Percentiles rank a stretch among this genome's conserved stretches.
Conservation (phyloP, 2,113 vertebrate species). For the Neomonachus schauinslandi region DNA sequence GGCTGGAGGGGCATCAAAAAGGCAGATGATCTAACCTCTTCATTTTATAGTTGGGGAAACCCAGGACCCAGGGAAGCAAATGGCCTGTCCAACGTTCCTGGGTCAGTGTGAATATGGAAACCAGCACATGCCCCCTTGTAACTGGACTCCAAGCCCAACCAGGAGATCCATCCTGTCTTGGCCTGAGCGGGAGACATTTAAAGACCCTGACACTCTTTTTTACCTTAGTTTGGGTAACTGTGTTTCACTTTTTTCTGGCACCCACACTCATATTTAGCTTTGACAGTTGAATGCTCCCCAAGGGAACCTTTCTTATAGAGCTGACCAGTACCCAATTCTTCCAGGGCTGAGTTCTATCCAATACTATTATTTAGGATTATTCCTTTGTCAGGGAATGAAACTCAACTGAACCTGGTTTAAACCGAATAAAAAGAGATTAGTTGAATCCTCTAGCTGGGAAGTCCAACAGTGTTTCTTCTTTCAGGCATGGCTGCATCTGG, state of each 20-base stretch:
- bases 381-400: neutral
- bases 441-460: too few relatives aligned
- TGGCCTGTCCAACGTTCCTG: rapidly evolving
- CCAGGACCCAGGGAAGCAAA: too few relatives aligned
- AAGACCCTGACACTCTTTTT: neutral
- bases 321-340: neutral
- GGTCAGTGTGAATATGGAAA: neutral
- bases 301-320: neutral
- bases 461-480: neutral
- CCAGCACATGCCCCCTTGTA: rapidly evolving
- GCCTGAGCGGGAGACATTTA: neutral
- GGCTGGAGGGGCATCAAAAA: neutral
- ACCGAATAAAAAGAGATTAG: neutral
- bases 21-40: neutral
- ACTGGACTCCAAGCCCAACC: neutral
- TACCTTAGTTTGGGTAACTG: neutral
- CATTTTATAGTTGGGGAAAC: neutral
- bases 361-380: neutral
- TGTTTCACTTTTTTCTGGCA: neutral
- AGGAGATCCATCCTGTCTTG: neutral
- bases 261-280: too few relatives aligned
- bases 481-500: neutral
- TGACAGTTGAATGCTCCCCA: neutral
- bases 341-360: neutral
- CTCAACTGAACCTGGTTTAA: neutral